Conservation (phyloP, 92 coral and sea anemone genomes). For the Diadumene lineata region DNA sequence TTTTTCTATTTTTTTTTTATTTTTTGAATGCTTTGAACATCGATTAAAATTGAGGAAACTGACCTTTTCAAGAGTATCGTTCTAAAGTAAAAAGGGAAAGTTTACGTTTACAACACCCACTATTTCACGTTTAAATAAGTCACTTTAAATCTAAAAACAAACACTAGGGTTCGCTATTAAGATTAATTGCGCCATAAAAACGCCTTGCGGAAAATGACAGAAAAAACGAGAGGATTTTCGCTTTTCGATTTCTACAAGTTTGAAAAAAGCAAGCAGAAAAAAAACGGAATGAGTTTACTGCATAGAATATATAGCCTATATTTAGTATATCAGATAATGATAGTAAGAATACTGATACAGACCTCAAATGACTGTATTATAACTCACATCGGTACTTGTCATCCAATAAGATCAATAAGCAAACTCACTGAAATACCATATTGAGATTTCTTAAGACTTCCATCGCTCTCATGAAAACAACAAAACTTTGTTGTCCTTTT, state of each 20-base stretch:
- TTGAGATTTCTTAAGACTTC: constrained; percentile 14
- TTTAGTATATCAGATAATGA: background rate
- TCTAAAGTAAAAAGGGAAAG: constrained; percentile 5
- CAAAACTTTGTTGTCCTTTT: background rate
- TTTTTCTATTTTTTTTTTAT: no score
- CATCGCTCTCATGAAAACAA: constrained; percentile 11
- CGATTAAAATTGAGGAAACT: no score
- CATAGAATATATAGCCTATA: background rate
- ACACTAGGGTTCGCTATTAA: constrained; percentile 11
- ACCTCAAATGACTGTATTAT: constrained; percentile 1
- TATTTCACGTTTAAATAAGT: background rate
- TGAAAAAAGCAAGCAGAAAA: background rate
- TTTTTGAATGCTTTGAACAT: no score
- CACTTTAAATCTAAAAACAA: constrained; percentile 23
- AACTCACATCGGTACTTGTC: constrained; percentile 21
- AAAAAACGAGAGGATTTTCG: background rate
- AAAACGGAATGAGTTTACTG: background rate
- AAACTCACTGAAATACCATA: constrained; percentile 17
- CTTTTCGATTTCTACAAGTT: background rate
- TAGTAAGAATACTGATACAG: constrained; percentile 10
- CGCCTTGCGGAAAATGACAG: background rate
- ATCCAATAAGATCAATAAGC: constrained; percentile 28
- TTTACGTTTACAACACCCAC: constrained; percentile 23
- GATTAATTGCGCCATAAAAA: constrained; percentile 17
- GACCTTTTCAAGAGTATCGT: no score